phyloP scores from a whole-genome alignment of 2,888 invertebrate species.

The Drosophila ustulata region DNA sequence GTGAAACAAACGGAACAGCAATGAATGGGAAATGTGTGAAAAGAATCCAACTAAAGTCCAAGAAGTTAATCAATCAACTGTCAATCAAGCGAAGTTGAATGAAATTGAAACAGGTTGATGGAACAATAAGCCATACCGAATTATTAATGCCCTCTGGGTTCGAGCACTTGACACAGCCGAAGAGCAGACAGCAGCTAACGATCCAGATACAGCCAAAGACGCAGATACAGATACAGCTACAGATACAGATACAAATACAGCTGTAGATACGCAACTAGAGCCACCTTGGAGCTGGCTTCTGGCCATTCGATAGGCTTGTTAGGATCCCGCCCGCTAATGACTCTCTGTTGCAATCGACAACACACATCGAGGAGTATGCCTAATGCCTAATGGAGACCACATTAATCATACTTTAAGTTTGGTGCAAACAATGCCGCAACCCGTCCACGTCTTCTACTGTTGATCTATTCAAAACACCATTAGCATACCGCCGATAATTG shows the following conservation, averaged over 20 bases:
- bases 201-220: background rate
- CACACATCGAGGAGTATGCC: slow-evolving; percentile 9
- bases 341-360: slow-evolving; percentile 54
- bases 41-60: slow-evolving; percentile 60
- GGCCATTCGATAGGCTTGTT: slow-evolving; percentile 47
- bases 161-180: slow-evolving; percentile 24
- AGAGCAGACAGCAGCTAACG: slow-evolving; percentile 5
- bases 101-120: slow-evolving; percentile 67
- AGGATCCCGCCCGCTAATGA: slow-evolving; percentile 64
- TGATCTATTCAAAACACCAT: slow-evolving; percentile 71
- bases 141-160: slow-evolving; percentile 60
- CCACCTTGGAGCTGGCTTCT: slow-evolving; percentile 12
- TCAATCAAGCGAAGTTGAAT: slow-evolving; percentile 73
- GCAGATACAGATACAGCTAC: background rate
- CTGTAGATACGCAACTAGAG: slow-evolving; percentile 11
- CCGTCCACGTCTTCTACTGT: slow-evolving; percentile 3
- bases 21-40: slow-evolving; percentile 70
- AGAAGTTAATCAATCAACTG: slow-evolving; percentile 77
- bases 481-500: slow-evolving; percentile 77
- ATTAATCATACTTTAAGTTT: slow-evolving; percentile 74
- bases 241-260: background rate
- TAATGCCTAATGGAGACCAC: slow-evolving; percentile 60
- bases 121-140: slow-evolving; percentile 64
- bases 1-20: slow-evolving; percentile 56
- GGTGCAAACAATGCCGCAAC: slow-evolving; percentile 58